Percentiles rank a stretch among this genome's conserved stretches.
phyloP scores from a whole-genome alignment of 2,888 invertebrate species.

The Eupithecia abbreviata region DNA sequence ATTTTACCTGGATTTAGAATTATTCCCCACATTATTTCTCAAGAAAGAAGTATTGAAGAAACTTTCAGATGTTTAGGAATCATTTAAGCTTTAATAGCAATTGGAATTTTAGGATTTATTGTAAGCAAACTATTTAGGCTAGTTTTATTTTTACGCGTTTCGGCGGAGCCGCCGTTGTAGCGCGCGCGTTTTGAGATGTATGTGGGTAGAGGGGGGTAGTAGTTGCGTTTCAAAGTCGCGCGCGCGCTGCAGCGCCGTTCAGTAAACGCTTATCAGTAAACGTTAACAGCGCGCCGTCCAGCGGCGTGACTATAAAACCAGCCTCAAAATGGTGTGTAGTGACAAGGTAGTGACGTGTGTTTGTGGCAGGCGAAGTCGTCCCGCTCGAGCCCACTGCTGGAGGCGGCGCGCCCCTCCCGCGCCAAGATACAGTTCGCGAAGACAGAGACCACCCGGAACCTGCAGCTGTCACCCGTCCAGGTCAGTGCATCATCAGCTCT shows the following conservation, averaged over 20 bases:
- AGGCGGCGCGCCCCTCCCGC: constrained; percentile 68
- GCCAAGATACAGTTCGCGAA: constrained; percentile 80
- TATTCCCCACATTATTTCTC: constrained; percentile 90
- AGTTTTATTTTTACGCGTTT: no score
- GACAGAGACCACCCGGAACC: constrained; percentile 85
- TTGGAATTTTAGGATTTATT: constrained; percentile 92
- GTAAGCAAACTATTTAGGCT: constrained; percentile 63
- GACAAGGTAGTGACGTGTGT: background rate
- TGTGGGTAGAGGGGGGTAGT: no score
- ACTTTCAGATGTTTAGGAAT: constrained; percentile 89
- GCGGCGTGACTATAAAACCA: no score
- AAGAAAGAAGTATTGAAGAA: constrained; percentile 90
- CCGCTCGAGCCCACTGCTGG: constrained; percentile 71
- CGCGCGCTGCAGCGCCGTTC: no score
- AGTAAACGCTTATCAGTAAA: no score
- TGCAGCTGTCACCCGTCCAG: constrained; percentile 88
- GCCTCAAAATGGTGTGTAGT: background rate
- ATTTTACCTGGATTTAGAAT: constrained; percentile 93
- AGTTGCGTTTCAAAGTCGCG: no score
- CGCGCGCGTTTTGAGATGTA: no score
- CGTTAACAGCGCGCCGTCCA: no score
- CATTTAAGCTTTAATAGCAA: constrained; percentile 93
- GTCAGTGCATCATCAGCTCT: constrained; percentile 61
- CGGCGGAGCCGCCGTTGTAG: no score
- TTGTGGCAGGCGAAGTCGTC: constrained; percentile 64